phyloP scores from a whole-genome alignment of 2,113 vertebrate genomes.

The Orthonyx spaldingii region DNA sequence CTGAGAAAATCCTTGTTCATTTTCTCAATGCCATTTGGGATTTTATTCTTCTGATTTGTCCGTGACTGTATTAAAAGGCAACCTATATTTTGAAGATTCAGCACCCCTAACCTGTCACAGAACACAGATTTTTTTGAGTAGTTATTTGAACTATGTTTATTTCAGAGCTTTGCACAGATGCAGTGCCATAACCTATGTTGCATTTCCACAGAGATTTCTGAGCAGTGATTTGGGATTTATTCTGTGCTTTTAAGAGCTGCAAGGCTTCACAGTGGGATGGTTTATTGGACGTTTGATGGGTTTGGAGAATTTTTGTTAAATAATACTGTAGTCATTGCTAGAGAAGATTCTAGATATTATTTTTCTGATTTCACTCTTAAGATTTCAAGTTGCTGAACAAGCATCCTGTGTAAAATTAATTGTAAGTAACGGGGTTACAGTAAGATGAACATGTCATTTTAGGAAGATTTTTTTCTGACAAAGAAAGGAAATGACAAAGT shows the following conservation, averaged over 20 bases:
- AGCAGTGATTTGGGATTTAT: not conserved
- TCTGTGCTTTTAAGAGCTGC: not conserved
- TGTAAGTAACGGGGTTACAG: not conserved
- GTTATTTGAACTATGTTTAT: not conserved
- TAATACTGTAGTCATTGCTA: not conserved
- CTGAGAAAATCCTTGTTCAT: not conserved
- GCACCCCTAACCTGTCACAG: not conserved
- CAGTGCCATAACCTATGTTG: not conserved
- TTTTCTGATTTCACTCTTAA: not conserved
- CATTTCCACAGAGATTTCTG: not conserved
- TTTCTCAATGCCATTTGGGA: not conserved
- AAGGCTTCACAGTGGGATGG: not conserved
- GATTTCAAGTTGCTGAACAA: not conserved
- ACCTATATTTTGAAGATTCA: not conserved
- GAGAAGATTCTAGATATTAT: not conserved
- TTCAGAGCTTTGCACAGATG: not conserved
- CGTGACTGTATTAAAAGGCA: not conserved
- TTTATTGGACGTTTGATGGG: not conserved
- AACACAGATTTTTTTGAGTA: not conserved
- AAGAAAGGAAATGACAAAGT: not conserved
- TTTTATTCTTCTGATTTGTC: not conserved
- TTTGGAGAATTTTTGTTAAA: not conserved
- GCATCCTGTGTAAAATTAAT: not conserved
- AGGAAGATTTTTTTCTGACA: not conserved
- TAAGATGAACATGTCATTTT: not conserved